A percentile compares a stretch with the other conserved stretches of the same genome.
phyloP scores from a whole-genome alignment of 2,113 vertebrate species.

The Lepisosteus oculatus region DNA sequence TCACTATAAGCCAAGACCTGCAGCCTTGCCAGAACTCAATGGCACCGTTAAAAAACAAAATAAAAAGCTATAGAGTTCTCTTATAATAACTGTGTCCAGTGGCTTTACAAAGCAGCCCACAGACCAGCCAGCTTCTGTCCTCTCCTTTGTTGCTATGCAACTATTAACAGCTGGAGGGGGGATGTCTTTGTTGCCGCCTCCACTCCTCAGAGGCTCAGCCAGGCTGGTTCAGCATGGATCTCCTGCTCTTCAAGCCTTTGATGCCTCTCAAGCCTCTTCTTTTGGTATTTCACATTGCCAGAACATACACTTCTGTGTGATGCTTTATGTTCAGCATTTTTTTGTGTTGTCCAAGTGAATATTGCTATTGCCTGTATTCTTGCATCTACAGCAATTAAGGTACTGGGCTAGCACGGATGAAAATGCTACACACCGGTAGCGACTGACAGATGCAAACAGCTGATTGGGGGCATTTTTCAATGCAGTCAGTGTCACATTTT shows the following conservation, averaged over 20 bases:
- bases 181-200: conserved; percentile 48
- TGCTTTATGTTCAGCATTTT: no score
- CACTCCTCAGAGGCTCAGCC: conserved; percentile 23
- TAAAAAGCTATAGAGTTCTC: conserved; percentile 33
- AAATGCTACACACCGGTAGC: no score
- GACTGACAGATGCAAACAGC: no score
- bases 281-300: no score
- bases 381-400: no score
- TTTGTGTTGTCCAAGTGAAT: no score
- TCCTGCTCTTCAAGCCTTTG: conserved; percentile 38
- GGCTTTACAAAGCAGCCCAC: conserved; percentile 55
- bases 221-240: conserved; percentile 41
- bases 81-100: conserved; percentile 53
- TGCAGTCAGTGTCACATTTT: no score
- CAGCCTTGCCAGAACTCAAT: conserved; percentile 32
- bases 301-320: no score
- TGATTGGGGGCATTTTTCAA: no score
- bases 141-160: conserved; percentile 68
- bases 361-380: no score
- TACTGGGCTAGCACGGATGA: no score
- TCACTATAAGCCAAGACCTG: conserved; percentile 27
- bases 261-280: conserved; percentile 31
- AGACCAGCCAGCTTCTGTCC: conserved; percentile 45
- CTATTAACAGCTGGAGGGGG: conserved; percentile 52
- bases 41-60: conserved; percentile 9